Percentiles rank a stretch among this genome's conserved stretches.
Conservation (phyloP, 1,140 invertebrate species). For the Drosophila virilis region DNA sequence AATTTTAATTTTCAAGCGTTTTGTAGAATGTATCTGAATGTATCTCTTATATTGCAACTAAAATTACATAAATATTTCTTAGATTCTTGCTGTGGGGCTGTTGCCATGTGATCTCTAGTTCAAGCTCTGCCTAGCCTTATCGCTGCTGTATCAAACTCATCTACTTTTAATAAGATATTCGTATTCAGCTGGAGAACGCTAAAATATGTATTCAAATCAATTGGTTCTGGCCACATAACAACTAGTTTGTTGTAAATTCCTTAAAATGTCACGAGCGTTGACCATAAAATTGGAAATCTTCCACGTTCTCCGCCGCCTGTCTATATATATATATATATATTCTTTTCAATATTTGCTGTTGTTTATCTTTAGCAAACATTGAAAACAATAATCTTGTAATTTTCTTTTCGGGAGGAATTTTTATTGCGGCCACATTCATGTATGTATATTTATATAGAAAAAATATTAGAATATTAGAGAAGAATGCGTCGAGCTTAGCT, state of each 20-base stretch:
- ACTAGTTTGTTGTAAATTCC: constrained; percentile 53
- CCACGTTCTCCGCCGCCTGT: constrained; percentile 59
- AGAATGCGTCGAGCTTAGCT: constrained; percentile 10
- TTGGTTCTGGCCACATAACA: constrained; percentile 58
- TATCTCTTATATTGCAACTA: too few species aligned
- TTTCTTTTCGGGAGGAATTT: constrained; percentile 38
- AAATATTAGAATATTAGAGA: constrained; percentile 69
- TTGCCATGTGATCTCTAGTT: not conserved
- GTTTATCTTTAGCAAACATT: too few species aligned
- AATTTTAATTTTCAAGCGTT: not conserved
- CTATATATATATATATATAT: too few species aligned
- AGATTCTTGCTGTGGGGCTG: too few species aligned
- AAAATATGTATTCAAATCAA: constrained; percentile 53
- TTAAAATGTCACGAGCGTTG: constrained; percentile 72
- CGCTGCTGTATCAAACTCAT: not conserved
- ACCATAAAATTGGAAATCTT: constrained; percentile 80
- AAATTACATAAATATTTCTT: too few species aligned
- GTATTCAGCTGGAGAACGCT: constrained; percentile 10
- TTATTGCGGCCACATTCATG: constrained; percentile 50
- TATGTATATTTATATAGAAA: constrained; percentile 73
- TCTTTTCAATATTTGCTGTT: too few species aligned
- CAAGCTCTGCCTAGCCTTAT: not conserved
- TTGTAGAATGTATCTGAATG: constrained; percentile 15
- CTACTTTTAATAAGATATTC: not conserved
- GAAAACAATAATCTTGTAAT: constrained; percentile 64